Conservation (phyloP, 2,888 invertebrate species). For the Oligia strigilis region DNA sequence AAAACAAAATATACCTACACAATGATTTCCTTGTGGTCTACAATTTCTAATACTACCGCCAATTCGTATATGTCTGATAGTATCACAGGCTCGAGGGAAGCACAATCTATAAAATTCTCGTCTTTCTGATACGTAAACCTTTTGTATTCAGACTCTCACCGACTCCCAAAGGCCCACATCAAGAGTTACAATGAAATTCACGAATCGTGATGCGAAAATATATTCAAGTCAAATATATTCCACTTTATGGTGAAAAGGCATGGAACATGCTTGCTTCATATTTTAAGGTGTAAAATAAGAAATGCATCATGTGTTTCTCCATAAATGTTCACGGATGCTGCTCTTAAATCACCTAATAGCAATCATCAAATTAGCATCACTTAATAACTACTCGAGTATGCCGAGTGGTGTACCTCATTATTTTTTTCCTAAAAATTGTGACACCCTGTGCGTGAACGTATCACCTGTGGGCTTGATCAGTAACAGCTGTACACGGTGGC, state of each 20-base stretch:
- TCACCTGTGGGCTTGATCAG: too few species aligned
- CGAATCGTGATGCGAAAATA: constrained; percentile 68
- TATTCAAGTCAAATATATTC: constrained; percentile 67
- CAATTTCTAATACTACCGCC: constrained; percentile 35
- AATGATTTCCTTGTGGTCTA: constrained; percentile 52
- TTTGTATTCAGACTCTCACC: constrained; percentile 73
- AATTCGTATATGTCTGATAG: constrained; percentile 57
- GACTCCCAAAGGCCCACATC: constrained; percentile 72
- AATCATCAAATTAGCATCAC: not conserved
- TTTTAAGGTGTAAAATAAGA: constrained; percentile 26
- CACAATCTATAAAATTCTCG: constrained; percentile 77
- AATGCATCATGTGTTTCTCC: not conserved
- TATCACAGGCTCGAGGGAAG: constrained; percentile 70
- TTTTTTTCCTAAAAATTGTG: not conserved
- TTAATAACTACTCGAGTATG: not conserved
- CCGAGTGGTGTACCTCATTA: not conserved
- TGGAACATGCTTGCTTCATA: constrained; percentile 38
- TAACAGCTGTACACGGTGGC: not conserved
- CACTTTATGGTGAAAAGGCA: constrained; percentile 36
- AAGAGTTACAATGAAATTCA: constrained; percentile 73
- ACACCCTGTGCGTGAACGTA: not conserved
- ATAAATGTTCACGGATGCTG: not conserved
- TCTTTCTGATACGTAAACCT: constrained; percentile 74
- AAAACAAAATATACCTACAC: constrained; percentile 24
- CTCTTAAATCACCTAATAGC: not conserved